A percentile compares a stretch with the other conserved stretches of the same genome.
These are phyloP conservation scores for Drosophila greeni DNA, from an alignment of 2,888 invertebrate species.

Conservation along the genomic window DNA sequence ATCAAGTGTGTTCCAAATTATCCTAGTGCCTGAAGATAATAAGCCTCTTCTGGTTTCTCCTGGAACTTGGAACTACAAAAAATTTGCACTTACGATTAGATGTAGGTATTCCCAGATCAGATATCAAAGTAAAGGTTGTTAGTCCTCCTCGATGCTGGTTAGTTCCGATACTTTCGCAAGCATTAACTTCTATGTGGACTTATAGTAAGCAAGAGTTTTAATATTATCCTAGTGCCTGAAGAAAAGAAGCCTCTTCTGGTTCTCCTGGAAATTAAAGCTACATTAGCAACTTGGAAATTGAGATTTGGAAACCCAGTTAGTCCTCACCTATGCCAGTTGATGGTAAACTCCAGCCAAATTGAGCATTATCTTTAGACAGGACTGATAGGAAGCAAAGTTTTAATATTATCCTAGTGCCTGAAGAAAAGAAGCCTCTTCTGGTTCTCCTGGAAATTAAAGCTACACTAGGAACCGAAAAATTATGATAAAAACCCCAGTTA, in stretches of 20 bases:
- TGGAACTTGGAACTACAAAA: slow-evolving; percentile 46
- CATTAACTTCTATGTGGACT: slow-evolving; percentile 24
- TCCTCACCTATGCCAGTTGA: too few relatives aligned
- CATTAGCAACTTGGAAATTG: background rate
- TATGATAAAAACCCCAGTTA: too few relatives aligned
- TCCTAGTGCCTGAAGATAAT: slow-evolving; percentile 44
- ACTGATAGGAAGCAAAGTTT: slow-evolving; percentile 30
- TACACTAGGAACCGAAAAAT: slow-evolving; percentile 13
- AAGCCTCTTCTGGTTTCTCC: slow-evolving; percentile 36
- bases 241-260: slow-evolving; percentile 19
- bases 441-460: slow-evolving; percentile 43
- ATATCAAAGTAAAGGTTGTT: too few relatives aligned
- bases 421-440: slow-evolving; percentile 29
- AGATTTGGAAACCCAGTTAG: background rate
- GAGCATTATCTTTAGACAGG: slow-evolving; percentile 23
- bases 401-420: slow-evolving; percentile 45
- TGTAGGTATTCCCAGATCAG: background rate
- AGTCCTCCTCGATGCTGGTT: slow-evolving; percentile 47
- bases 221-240: slow-evolving; percentile 48
- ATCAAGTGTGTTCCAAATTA: slow-evolving; percentile 34
- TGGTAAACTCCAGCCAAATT: too few relatives aligned
- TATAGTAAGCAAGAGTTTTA: slow-evolving; percentile 34
- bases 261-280: slow-evolving; percentile 44
- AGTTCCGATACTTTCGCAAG: slow-evolving; percentile 11
- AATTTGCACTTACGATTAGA: background rate